Evolutionary conservation across 2,888 invertebrate species (phyloP), one percentile per base, ranked within the genome.

Genomic region (Amblyjoppa fuscipennis): DNA sequence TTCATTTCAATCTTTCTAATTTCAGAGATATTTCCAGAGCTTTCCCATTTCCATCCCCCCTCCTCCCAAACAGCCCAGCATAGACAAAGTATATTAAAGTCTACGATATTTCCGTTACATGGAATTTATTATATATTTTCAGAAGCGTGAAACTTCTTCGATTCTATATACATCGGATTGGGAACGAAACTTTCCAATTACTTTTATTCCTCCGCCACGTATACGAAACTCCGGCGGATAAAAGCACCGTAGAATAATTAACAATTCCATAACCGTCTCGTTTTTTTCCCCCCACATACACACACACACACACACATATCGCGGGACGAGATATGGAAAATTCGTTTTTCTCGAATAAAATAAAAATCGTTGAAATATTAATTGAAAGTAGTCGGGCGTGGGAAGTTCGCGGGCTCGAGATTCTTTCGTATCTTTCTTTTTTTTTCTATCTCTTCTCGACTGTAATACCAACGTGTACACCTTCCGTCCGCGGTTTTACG

Each of bases 221-320:
- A 28, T 41, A 79, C 68, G 56, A 69, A 41, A 28, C 20, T 38
- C 51, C 68, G 51, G 53, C 73, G 83, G 73, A 59, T 59, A 59
- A 83, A 74, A 78, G 73, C 51, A 61, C 77, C 38, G 51, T 38
- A 69, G 83, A 78, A 78, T 83, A 83, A 83, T 83, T 83, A 83
- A 83, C 78, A 78, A 83, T 83, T 78, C 68, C 78, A 71, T 68
- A 59, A 49, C n/a, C 25, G 59, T 83, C 78, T 51, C 78, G 51
- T 71, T 74, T 71, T n/a, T 45, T 68, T 13, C 38, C 64, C 59
- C 45, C 69, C 41, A 68, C 38, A 77, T 7, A 56, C 20, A 20
- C 20, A 11, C 20, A 66, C 11, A 56, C 38, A 56, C 20, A 31
- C 49, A 70, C 56, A 49, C 31, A 59, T 75, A 68, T 41, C 56